A percentile compares a stretch with the other conserved stretches of the same genome.
Evolutionary conservation across 2,113 vertebrate genomes (phyloP).

Genomic region (Oryzias celebensis): DNA sequence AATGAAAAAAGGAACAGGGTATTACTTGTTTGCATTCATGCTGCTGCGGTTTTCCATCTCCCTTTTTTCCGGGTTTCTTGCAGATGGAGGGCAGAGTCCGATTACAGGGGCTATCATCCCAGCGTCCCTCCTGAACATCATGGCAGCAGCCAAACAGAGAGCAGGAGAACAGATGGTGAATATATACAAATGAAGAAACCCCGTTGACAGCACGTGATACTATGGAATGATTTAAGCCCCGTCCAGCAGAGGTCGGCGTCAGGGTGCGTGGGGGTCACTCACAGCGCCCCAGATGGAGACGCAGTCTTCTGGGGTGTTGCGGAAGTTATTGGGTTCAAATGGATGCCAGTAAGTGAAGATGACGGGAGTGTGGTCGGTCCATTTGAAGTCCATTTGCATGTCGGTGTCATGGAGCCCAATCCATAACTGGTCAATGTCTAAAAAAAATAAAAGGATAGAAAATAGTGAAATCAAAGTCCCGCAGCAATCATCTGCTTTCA

Average conservation of each 20-base stretch:
- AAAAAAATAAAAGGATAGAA: not conserved
- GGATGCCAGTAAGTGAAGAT: constrained; percentile 96
- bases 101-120: constrained; percentile 97
- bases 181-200: constrained; percentile 25
- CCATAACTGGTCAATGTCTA: constrained; percentile 95
- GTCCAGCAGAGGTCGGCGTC: not conserved
- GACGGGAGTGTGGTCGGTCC: constrained; percentile 91
- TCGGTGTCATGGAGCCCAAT: constrained; percentile 92
- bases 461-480: not conserved
- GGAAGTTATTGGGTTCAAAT: constrained; percentile 97
- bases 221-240: constrained; percentile 3
- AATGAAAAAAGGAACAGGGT: constrained; percentile 1
- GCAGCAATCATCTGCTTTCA: no score
- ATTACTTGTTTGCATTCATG: constrained; percentile 88
- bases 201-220: constrained; percentile 1
- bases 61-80: constrained; percentile 87
- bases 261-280: constrained; percentile 60
- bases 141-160: constrained; percentile 39
- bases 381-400: constrained; percentile 97
- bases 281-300: constrained; percentile 96
- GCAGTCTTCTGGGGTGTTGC: constrained; percentile 91
- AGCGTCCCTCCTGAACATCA: constrained; percentile 87
- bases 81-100: constrained; percentile 93
- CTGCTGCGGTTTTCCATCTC: constrained; percentile 81
- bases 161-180: constrained; percentile 51